Base-by-base conservation (phyloP, 2,888 invertebrate species). In the Drosophila nigricruria region DNA sequence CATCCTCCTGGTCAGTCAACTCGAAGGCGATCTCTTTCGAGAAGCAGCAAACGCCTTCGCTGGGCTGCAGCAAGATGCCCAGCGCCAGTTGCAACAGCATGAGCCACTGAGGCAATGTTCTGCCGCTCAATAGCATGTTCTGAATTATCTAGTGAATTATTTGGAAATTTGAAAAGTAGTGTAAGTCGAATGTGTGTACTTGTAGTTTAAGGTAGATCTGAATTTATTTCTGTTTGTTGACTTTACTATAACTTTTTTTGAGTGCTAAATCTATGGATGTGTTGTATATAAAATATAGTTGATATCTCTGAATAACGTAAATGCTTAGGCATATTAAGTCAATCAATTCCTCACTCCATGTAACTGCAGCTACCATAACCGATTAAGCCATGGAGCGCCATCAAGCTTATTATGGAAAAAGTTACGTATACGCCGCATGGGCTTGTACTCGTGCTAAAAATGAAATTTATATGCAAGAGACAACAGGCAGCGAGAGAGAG, bases 381-480 rank as follows among this genome's bases (percentile, higher is more conserved):
- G 43, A 18, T 45, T 30, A 40, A 14, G 23, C 25, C 56, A 6
- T 38, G 36, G 14, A 18, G 18, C 25, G 42, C 42, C 34, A 25
- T 59, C 43, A 56, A 59, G 64, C 47, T 71, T 59, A 76, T 80
- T 50, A 14, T 27, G 49, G 32, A 38, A 53, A 52, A 81, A 42
- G 64, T 73, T 73, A 73, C 68, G 84, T 79, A 83, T 75, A 73
- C 82, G 88, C 68, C 65, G 71, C 70, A 52, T 79, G 43, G 58
- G 69, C 50, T 71, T 71, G 70, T 73, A 79, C 38, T 32, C 14
- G 40, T 62, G 83, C 75, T 84, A 84, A 79, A 75, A 73, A 64
- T 54, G 38, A 79, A 77, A 89, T 90, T 90, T 76, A 81, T 89
- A 67, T 70, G 60, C 65, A 60, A 43, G 52, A 42, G 5, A 45